Evolutionary conservation across 1,140 invertebrate species (phyloP).

Genomic region (Cotesia glomerata): DNA sequence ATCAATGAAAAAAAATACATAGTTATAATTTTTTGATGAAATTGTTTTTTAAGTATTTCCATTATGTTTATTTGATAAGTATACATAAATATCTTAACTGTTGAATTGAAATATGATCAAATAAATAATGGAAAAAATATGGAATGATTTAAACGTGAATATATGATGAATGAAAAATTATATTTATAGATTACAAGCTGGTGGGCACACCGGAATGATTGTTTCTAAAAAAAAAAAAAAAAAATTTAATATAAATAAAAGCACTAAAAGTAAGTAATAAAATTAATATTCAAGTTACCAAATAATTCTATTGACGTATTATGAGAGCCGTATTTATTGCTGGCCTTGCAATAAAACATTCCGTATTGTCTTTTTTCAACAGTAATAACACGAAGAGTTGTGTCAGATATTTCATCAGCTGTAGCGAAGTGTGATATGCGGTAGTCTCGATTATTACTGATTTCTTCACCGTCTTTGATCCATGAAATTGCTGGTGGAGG

Average conservation of each 20-base stretch:
- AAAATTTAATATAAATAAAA: neutral
- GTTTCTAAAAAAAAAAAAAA: conserved; percentile 73
- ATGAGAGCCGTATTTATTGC: conserved; percentile 83
- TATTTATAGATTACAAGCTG: conserved; percentile 75
- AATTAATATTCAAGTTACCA: conserved; percentile 66
- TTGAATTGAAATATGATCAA: too few relatives aligned
- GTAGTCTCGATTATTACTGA: conserved; percentile 90
- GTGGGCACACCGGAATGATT: conserved; percentile 89
- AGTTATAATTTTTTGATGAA: too few relatives aligned
- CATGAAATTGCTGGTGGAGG: conserved; percentile 87
- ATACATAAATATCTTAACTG: too few relatives aligned
- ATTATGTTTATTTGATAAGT: too few relatives aligned
- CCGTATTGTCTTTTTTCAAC: conserved; percentile 92
- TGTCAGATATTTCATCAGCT: conserved; percentile 88
- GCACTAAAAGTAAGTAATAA: too few relatives aligned
- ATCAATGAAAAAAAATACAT: too few relatives aligned
- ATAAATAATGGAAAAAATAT: too few relatives aligned
- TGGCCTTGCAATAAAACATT: conserved; percentile 83
- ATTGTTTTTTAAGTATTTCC: too few relatives aligned
- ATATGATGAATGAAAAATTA: too few relatives aligned
- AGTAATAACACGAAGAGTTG: conserved; percentile 85
- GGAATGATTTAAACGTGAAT: too few relatives aligned
- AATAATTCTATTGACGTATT: conserved; percentile 82
- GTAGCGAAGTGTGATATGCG: conserved; percentile 88
- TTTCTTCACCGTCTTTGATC: conserved; percentile 80